Conservation (phyloP, 2,113 vertebrate genomes). For the Otus sunia region DNA sequence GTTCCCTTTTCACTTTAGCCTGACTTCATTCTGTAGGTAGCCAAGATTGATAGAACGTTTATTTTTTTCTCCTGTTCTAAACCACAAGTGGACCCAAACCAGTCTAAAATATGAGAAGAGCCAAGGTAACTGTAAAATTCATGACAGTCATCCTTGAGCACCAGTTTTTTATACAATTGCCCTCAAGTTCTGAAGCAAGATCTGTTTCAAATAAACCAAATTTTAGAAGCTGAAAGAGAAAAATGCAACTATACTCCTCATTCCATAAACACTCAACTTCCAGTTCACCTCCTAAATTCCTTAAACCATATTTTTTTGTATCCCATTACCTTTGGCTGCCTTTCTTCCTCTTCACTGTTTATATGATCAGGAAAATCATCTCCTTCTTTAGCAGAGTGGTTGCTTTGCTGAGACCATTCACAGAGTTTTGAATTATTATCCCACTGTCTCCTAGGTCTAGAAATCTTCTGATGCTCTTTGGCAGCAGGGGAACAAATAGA, state of each 20-base stretch:
- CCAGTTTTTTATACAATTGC: background rate
- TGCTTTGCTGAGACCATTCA: background rate
- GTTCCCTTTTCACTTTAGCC: background rate
- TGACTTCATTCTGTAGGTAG: background rate
- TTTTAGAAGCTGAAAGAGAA: background rate
- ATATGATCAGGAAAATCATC: background rate
- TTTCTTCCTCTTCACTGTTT: background rate
- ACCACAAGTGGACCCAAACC: background rate
- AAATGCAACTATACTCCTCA: background rate
- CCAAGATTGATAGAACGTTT: background rate
- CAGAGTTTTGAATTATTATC: background rate
- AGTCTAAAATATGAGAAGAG: background rate
- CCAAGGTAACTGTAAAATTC: background rate
- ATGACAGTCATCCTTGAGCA: background rate
- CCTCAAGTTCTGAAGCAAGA: background rate
- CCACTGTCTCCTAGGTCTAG: background rate
- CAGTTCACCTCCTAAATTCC: background rate
- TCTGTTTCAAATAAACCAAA: background rate
- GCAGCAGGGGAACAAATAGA: background rate
- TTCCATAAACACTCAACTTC: background rate
- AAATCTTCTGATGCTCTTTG: background rate
- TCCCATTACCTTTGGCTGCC: background rate
- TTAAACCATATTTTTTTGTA: background rate
- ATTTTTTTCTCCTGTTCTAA: background rate
- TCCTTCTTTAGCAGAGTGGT: background rate